Conservation (phyloP, 2,113 vertebrate species). For the Garra rufa region DNA sequence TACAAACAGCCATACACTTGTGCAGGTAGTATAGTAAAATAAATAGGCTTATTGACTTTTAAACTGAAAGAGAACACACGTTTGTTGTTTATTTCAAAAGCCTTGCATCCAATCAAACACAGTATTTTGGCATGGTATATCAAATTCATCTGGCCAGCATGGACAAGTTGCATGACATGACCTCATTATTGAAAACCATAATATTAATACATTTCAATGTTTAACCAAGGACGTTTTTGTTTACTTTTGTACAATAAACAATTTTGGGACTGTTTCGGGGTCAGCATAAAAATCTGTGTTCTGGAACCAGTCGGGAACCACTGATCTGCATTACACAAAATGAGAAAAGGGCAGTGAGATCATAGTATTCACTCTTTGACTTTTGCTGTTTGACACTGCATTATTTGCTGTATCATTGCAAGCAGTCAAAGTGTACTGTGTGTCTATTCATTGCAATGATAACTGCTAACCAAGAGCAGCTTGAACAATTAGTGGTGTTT, state of each 20-base stretch:
- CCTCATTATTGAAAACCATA: conserved; percentile 7
- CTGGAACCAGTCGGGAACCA: neutral
- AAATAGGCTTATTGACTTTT: neutral
- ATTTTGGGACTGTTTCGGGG: neutral
- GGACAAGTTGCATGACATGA: conserved; percentile 22
- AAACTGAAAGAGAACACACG: neutral
- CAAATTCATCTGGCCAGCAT: conserved; percentile 18
- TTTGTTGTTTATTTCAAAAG: conserved; percentile 19
- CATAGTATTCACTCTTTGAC: neutral
- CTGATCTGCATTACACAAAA: neutral
- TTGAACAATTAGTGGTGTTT: neutral
- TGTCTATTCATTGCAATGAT: neutral
- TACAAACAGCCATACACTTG: neutral
- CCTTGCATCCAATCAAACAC: conserved; percentile 16
- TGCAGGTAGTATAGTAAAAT: neutral
- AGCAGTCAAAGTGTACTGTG: neutral
- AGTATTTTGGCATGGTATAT: neutral
- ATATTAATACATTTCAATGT: conserved; percentile 18
- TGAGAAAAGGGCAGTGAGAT: neutral
- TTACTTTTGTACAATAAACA: conserved; percentile 3
- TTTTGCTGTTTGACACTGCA: neutral
- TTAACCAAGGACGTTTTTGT: conserved; percentile 9
- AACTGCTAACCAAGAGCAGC: neutral
- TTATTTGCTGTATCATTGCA: conserved; percentile 12
- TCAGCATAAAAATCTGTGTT: neutral